Base-by-base conservation (phyloP, 2,113 vertebrate genomes). In the Mystacornis crossleyi region DNA sequence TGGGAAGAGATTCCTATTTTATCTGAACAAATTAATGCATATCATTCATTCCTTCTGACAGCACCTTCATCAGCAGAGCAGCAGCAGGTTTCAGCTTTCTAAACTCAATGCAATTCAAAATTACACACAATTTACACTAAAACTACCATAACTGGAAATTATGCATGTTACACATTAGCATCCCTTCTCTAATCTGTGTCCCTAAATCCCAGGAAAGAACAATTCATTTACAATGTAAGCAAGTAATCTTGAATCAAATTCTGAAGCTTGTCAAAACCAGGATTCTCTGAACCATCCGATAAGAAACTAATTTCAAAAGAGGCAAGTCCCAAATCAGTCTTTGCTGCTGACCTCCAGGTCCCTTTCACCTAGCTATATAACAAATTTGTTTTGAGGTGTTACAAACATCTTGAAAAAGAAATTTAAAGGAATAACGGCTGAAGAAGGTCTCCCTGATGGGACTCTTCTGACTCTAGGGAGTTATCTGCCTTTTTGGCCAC, bases 1-100 rank as follows among this genome's bases (percentile, higher is more conserved):
- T n/a, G 14, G 25, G 29, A 86, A 94, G 31, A 80, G 31, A 80
- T 29, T 89, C 15, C 21, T 81, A 53, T 84, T 93, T 93, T 81
- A 94, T 67, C 72, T 61, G 67, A 93, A 86, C n/a, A 90, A 92
- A 92, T 71, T 78, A 61, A 89, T 78, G 75, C 40, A 45, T 65
- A 81, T 75, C 43, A 84, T 67, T 75, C 34, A 73, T 60, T 89
- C 64, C 19, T 85, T 95, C 77, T 74, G 64, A 74, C 4, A 88
- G 88, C 64, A 93, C 13, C 66, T 38, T 38, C 66, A 79, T 75
- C 73, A 86, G 47, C 58, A 94, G 20, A 90, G 88, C 47, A 85
- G 77, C 77, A 93, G 84, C 25, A 80, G 31, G 50, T 86, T 94
- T 94, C 90, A 78, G 88, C 38, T 90, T 96, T 60, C 92, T 71